phyloP scores from a whole-genome alignment of 2,888 invertebrate genomes.

The Nymphalis c-album region DNA sequence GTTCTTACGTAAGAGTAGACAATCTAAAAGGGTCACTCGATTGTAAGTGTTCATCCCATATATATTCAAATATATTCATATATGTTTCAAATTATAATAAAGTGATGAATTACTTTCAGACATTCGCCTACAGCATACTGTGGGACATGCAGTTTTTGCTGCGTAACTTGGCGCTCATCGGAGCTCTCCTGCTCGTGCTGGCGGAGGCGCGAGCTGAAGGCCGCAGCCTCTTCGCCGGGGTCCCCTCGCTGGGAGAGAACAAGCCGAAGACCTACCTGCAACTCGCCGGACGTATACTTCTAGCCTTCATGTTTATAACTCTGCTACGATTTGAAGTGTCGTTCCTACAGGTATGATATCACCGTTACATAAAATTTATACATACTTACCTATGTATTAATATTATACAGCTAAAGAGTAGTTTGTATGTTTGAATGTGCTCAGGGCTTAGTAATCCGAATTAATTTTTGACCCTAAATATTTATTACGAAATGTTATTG shows the following conservation, averaged over 20 bases:
- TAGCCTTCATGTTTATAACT: conserved; percentile 99
- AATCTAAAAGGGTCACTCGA: too few species aligned
- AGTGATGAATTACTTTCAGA: conserved; percentile 76
- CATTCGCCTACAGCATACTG: conserved; percentile 96
- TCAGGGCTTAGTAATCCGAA: too few species aligned
- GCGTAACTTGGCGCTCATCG: conserved; percentile 97
- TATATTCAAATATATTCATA: too few species aligned
- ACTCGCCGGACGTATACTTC: conserved; percentile 95
- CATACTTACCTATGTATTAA: too few species aligned
- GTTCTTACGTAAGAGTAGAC: too few species aligned
- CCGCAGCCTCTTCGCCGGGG: conserved; percentile 97
- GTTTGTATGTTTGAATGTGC: too few species aligned
- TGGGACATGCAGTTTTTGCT: conserved; percentile 99
- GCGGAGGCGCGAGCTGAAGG: conserved; percentile 98
- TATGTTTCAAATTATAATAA: too few species aligned
- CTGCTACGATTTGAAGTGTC: conserved; percentile 95
- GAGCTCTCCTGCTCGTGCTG: conserved; percentile 96
- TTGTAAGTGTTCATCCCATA: too few species aligned
- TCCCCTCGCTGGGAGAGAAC: conserved; percentile 95
- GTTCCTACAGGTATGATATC: conserved; percentile 87
- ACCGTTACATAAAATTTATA: neutral
- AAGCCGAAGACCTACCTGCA: conserved; percentile 98
- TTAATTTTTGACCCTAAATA: too few species aligned
- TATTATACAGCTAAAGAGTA: too few species aligned
- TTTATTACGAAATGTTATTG: too few species aligned